A percentile compares a stretch with the other conserved stretches of the same genome.
These are phyloP conservation scores for Prosopocoilus inquinatus DNA, from an alignment of 2,888 invertebrate species.

Conservation along the genomic window DNA sequence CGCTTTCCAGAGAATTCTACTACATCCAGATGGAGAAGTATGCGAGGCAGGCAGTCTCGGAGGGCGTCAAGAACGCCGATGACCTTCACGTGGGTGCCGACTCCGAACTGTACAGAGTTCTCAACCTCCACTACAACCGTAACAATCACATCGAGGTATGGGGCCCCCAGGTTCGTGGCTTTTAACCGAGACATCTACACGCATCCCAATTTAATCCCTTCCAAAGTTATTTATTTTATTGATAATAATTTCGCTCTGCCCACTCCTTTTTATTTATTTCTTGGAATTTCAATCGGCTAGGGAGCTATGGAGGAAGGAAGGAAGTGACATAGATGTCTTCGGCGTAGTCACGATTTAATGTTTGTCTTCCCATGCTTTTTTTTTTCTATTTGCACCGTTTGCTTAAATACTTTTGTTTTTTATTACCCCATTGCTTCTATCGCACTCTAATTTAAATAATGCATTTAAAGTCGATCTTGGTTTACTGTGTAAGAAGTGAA, in stretches of 20 bases:
- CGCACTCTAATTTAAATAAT: no score
- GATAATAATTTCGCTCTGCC: conserved; percentile 4
- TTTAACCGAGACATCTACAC: conserved; percentile 37
- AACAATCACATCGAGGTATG: conserved; percentile 94
- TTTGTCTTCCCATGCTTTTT: background rate
- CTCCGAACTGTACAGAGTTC: conserved; percentile 95
- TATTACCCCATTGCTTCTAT: no score
- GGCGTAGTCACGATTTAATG: conserved; percentile 15
- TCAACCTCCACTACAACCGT: conserved; percentile 98
- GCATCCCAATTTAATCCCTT: conserved; percentile 18
- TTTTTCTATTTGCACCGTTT: background rate
- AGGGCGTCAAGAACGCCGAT: conserved; percentile 90
- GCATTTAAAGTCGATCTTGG: no score
- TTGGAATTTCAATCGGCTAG: no score
- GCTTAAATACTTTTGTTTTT: background rate
- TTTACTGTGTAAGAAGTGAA: no score
- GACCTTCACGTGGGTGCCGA: conserved; percentile 93
- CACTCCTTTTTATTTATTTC: background rate
- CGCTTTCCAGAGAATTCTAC: conserved; percentile 91
- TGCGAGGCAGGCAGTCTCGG: conserved; percentile 95
- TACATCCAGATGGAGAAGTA: conserved; percentile 99
- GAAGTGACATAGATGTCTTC: conserved; percentile 15
- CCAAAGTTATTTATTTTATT: conserved; percentile 14
- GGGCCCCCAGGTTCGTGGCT: conserved; percentile 64
- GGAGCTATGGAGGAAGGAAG: no score